Evolutionary conservation across 2,888 invertebrate species (phyloP), one percentile per base, ranked within the genome.

Genomic region (Erebia palarica): DNA sequence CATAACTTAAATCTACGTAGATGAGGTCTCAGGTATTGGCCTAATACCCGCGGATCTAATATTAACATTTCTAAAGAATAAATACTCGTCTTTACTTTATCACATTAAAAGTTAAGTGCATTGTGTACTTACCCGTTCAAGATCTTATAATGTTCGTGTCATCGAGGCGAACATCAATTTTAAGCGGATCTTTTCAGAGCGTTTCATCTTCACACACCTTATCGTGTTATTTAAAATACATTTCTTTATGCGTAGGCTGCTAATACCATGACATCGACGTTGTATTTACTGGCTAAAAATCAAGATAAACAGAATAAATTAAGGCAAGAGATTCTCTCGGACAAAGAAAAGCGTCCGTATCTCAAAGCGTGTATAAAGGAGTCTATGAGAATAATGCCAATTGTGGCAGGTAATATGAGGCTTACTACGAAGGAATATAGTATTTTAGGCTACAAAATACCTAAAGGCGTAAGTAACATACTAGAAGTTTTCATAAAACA

Each of bases 361-460:
- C 81, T 97, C 18, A 95, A 94, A 75, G 96, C 96, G 0, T 96
- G 95, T 76, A 93, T 97, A 61, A 97, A 96, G 81, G 97, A 97
- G 85, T 92, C 95, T 0, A 82, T 96, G 73, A 93, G 96, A 78
- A 76, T 95, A 21, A 91, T 94, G 79, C 95, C 96, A 0, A 94
- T 95, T 1, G 93, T 94, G 0, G 82, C 94, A n/a, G 96, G 94
- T 0, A 95, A 94, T 73, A 78, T 94, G 18, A 90, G 96, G 70
- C 85, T 84, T 66, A 89, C 94, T 59, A 84, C 86, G 0, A 90
- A 92, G 51, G 95, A 96, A 73, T 89, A 95, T 5, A 91, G 94
- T 14, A 78, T 96, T 0, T 87, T 94, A 16, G 96, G 95, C 14
- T 96, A 95, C 80, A 83, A 84, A 71, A 90, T 96, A 79, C 96